Base-by-base conservation (phyloP, 2,888 invertebrate species). In the Volucella inanis region DNA sequence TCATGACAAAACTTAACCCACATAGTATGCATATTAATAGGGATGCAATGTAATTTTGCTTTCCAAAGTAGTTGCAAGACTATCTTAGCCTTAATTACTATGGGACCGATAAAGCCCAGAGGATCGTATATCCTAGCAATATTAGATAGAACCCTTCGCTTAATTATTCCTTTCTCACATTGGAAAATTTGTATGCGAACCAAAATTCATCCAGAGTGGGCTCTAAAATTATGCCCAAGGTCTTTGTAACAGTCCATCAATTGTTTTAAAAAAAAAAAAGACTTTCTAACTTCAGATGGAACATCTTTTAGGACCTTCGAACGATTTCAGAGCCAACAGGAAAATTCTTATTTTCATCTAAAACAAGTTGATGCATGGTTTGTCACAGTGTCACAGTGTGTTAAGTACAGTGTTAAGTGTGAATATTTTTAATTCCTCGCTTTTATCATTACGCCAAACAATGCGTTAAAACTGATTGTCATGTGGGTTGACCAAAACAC, bases 341-440 rank as follows among this genome's bases (percentile, higher is more conserved):
- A n/a, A 3, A 31, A 9, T 31, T n/a, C n/a, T n/a, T n/a, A n/a
- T n/a, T n/a, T n/a, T n/a, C n/a, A n/a, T n/a, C n/a, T n/a, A n/a
- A n/a, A n/a, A n/a, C n/a, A 10, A 55, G 31, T 12, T 55, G 55
- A 15, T 31, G 55, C 55, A 55, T 31, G 4, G 55, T 55, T 31
- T 31, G 55, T 55, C 3, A 55, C 52, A 52, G 52, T 52, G n/a
- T 52, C n/a, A n/a, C n/a, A n/a, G n/a, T n/a, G n/a, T n/a, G n/a
- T n/a, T n/a, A n/a, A n/a, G n/a, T n/a, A n/a, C n/a, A n/a, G n/a
- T n/a, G n/a, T n/a, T n/a, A n/a, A n/a, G n/a, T n/a, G n/a, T n/a
- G n/a, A n/a, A n/a, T n/a, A n/a, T n/a, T n/a, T n/a, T n/a, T n/a
- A n/a, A n/a, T n/a, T n/a, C n/a, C n/a, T n/a, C n/a, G n/a, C n/a